These are phyloP conservation scores for Nycticryphes semicollaris DNA, from an alignment of 2,113 vertebrate species.

Conservation along the genomic window DNA sequence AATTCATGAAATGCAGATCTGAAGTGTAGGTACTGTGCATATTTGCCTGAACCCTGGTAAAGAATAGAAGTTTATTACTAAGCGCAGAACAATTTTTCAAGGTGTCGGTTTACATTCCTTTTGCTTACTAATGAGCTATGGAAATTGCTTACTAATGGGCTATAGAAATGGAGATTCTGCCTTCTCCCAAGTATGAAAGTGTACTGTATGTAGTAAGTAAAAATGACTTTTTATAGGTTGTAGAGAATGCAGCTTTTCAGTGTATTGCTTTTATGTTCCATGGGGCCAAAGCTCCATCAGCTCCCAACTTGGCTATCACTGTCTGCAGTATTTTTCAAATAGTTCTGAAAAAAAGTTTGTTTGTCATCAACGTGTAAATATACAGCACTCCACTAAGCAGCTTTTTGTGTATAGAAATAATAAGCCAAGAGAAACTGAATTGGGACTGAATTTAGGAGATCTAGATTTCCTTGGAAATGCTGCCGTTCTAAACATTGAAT, in stretches of 20 bases:
- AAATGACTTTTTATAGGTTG: neutral
- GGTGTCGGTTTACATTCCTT: conserved; percentile 23
- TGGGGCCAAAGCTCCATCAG: neutral
- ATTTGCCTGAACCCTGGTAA: conserved; percentile 33
- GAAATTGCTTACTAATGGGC: conserved; percentile 62
- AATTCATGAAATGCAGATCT: conserved; percentile 44
- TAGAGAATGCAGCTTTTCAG: neutral
- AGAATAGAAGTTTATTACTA: conserved; percentile 27
- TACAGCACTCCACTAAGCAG: neutral
- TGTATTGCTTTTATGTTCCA: neutral
- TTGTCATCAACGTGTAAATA: neutral
- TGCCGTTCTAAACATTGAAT: neutral
- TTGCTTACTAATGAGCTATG: conserved; percentile 60
- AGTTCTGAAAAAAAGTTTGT: neutral
- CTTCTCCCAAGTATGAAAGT: neutral
- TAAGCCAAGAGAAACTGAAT: neutral
- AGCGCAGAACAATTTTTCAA: conserved; percentile 41
- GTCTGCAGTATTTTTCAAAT: neutral
- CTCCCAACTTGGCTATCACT: neutral
- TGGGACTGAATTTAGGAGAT: neutral
- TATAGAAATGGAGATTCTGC: conserved; percentile 43
- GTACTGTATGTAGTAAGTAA: neutral
- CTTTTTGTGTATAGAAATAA: neutral
- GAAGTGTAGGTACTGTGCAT: neutral
- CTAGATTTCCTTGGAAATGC: neutral